These are phyloP conservation scores for Agapetus fuscipes DNA, from an alignment of 2,888 invertebrate species.

Conservation along the genomic window DNA sequence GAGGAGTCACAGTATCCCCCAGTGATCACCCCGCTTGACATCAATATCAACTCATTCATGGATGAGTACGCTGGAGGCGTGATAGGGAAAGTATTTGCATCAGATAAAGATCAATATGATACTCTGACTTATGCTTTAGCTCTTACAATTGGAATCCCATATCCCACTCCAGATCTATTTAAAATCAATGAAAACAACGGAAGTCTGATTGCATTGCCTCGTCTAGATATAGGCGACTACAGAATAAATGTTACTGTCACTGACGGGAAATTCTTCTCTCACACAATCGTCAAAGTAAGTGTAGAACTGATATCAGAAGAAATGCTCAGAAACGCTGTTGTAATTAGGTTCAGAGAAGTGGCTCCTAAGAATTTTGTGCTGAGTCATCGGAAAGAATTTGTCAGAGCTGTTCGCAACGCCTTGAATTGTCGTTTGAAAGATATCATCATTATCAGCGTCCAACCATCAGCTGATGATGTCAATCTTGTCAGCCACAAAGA, in stretches of 20 bases:
- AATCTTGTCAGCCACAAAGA: conserved; percentile 20
- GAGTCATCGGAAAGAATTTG: conserved; percentile 75
- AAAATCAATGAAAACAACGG: conserved; percentile 73
- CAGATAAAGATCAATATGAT: conserved; percentile 91
- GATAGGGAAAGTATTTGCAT: conserved; percentile 78
- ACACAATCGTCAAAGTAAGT: conserved; percentile 64
- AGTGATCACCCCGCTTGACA: conserved; percentile 74
- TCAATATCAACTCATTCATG: conserved; percentile 77
- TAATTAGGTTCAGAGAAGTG: conserved; percentile 74
- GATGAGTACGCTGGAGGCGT: conserved; percentile 88
- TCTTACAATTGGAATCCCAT: conserved; percentile 49
- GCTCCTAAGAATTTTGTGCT: conserved; percentile 77
- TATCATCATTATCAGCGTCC: conserved; percentile 80
- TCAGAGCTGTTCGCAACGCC: conserved; percentile 67
- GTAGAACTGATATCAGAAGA: conserved; percentile 75
- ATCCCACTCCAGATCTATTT: conserved; percentile 61
- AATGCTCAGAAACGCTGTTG: conserved; percentile 77
- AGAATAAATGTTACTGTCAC: conserved; percentile 83
- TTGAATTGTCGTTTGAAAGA: conserved; percentile 69
- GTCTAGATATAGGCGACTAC: conserved; percentile 80
- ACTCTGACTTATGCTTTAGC: conserved; percentile 65
- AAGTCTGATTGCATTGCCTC: conserved; percentile 69
- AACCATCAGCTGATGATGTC: conserved; percentile 48
- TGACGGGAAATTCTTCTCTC: conserved; percentile 82
- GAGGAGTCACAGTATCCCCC: conserved; percentile 95